Base-by-base conservation (phyloP, 1,140 invertebrate genomes). In the Hestina assimilis region DNA sequence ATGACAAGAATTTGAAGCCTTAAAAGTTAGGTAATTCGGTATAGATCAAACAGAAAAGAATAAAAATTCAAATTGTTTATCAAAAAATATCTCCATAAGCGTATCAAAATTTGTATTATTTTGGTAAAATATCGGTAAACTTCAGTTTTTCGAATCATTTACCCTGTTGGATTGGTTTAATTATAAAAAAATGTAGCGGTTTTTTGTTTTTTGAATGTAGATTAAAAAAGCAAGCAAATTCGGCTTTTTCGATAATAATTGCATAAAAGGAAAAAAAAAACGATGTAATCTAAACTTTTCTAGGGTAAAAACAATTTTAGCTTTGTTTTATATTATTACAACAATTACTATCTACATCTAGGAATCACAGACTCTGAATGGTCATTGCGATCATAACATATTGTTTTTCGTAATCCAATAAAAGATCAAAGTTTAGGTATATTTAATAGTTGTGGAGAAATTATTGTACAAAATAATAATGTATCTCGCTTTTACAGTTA, bases 71-170 rank as follows among this genome's bases (percentile, higher is more conserved):
- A 42, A 42, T 40, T 50, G 19, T 43, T 17, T 48, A 28, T 63
- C 55, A 31, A 63, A 63, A 63, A 63, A 59, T 63, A 63, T 59
- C n/a, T n/a, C 50, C 21, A 23, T 72, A 74, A 72, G 71, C 71
- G 56, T 46, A 70, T 77, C 68, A 66, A 75, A 72, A 71, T 58
- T n/a, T 61, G n/a, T 57, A 43, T 55, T 51, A 29, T 50, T 58
- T 55, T 35, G 38, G 50, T 63, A 35, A 33, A 53, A 56, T 59
- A 33, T 42, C 12, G 12, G 15, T 50, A 19, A 26, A 58, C 8
- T 14, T n/a, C n/a, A n/a, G n/a, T n/a, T n/a, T n/a, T n/a, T n/a
- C 42, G 28, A 38, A 43, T 21, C 38, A 42, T 52, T 48, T 75
- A 75, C 72, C 72, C 72, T 75, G 72, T 75, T 68, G 54, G 20